Conservation (phyloP, 2,888 invertebrate genomes). For the Beris chalybata region DNA sequence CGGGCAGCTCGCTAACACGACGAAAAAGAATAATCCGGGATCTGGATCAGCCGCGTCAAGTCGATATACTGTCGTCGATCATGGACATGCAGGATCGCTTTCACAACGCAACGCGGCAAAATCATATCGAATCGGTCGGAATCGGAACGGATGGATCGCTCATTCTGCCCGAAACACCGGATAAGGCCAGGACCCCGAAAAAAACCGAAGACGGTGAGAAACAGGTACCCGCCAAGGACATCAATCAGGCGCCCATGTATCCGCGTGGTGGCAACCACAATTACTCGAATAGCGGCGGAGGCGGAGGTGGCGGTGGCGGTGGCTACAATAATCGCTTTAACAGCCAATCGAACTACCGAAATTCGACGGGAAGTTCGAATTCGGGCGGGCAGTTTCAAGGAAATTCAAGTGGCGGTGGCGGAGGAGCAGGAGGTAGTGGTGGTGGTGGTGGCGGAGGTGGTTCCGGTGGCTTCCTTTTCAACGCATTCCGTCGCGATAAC, state of each 20-base stretch:
- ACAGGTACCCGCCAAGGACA: slow-evolving; percentile 39
- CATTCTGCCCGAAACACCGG: slow-evolving; percentile 50
- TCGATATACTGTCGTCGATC: slow-evolving; percentile 70
- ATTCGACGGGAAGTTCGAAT: slow-evolving; percentile 41
- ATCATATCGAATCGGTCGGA: slow-evolving; percentile 60
- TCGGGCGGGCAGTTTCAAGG: slow-evolving; percentile 14
- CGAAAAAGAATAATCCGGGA: slow-evolving; percentile 36
- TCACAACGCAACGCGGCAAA: slow-evolving; percentile 64
- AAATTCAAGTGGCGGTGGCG: slow-evolving; percentile 1
- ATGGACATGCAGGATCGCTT: slow-evolving; percentile 70
- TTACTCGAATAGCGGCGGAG: slow-evolving; percentile 44
- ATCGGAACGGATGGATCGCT: slow-evolving; percentile 63
- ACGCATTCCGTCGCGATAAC: slow-evolving; percentile 30
- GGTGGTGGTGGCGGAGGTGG: slow-evolving; percentile 26
- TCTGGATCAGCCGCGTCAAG: slow-evolving; percentile 40
- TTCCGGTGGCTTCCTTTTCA: slow-evolving; percentile 27
- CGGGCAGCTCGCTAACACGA: slow-evolving; percentile 16
- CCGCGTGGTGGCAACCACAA: slow-evolving; percentile 59
- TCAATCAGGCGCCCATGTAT: slow-evolving; percentile 65
- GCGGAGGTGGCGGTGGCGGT: slow-evolving; percentile 57
- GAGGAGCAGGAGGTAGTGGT: slow-evolving; percentile 12
- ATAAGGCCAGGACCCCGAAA: slow-evolving; percentile 32
- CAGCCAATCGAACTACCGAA: slow-evolving; percentile 45
- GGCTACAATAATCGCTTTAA: slow-evolving; percentile 48
- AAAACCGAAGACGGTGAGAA: not conserved